These are phyloP conservation scores for Triplophysa siluroides DNA, from an alignment of 2,113 vertebrate species.

Conservation along the genomic window DNA sequence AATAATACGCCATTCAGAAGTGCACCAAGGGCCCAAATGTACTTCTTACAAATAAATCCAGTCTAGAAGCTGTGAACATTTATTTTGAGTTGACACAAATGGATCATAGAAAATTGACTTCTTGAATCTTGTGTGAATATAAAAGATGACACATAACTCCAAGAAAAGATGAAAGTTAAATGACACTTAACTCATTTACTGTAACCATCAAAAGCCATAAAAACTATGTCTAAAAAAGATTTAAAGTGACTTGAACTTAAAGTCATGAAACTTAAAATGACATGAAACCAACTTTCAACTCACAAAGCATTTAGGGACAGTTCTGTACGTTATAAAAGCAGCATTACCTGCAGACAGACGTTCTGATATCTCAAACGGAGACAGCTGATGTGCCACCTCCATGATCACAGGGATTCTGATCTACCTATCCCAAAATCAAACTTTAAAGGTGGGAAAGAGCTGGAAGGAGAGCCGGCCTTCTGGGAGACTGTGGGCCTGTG, in stretches of 20 bases:
- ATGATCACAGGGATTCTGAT: slow-evolving; percentile 58
- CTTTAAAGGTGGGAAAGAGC: slow-evolving; percentile 39
- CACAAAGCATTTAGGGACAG: background rate
- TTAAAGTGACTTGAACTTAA: too few relatives aligned
- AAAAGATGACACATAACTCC: background rate
- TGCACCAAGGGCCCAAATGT: background rate
- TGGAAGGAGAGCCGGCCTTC: slow-evolving; percentile 53
- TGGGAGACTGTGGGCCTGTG: slow-evolving; percentile 47
- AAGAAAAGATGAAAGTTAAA: background rate
- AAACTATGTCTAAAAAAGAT: slow-evolving; percentile 42
- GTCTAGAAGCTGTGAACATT: background rate
- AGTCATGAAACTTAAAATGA: slow-evolving; percentile 53
- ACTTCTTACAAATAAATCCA: slow-evolving; percentile 14
- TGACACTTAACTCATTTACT: background rate
- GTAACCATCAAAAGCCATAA: too few relatives aligned
- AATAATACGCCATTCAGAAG: background rate
- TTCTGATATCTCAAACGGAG: slow-evolving; percentile 66
- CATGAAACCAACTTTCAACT: background rate
- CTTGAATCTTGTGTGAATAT: background rate
- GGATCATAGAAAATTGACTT: background rate
- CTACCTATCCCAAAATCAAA: slow-evolving; percentile 46
- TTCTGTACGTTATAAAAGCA: background rate
- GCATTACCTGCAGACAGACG: slow-evolving; percentile 69
- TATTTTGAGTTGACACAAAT: background rate
- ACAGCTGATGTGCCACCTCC: slow-evolving; percentile 67